Conservation (phyloP, 2,113 vertebrate genomes). For the Erythrolamprus reginae region DNA sequence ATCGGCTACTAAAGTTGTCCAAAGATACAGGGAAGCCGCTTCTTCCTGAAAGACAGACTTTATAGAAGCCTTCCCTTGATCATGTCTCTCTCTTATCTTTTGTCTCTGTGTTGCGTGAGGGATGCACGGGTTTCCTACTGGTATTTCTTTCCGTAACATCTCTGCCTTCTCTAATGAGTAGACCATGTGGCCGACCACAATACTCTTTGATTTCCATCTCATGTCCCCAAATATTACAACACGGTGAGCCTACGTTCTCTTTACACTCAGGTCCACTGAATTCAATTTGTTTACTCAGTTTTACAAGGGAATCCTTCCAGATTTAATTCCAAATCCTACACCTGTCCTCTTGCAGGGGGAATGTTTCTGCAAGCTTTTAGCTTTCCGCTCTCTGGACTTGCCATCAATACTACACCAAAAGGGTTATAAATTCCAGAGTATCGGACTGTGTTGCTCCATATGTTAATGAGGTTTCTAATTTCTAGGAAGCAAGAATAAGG, state of each 20-base stretch:
- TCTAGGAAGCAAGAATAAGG: background rate
- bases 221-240: conserved; percentile 57
- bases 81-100: conserved; percentile 47
- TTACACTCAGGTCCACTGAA: conserved; percentile 10
- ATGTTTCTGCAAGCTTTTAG: background rate
- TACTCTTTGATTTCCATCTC: conserved; percentile 62
- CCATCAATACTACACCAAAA: background rate
- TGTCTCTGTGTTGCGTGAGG: conserved; percentile 13
- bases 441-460: conserved; percentile 41
- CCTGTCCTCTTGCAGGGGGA: conserved; percentile 34
- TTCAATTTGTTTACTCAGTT: background rate
- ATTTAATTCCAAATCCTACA: conserved; percentile 50
- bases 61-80: conserved; percentile 56
- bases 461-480: background rate
- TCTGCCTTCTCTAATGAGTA: conserved; percentile 59
- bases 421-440: conserved; percentile 23
- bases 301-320: conserved; percentile 28
- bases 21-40: conserved; percentile 53
- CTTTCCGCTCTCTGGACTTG: conserved; percentile 7
- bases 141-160: conserved; percentile 57
- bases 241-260: conserved; percentile 41
- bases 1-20: conserved; percentile 27
- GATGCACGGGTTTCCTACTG: conserved; percentile 51
- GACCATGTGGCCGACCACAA: conserved; percentile 66
- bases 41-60: conserved; percentile 40